Evolutionary conservation across 2,113 vertebrate species (phyloP).

Genomic region (Varanus salvator): DNA sequence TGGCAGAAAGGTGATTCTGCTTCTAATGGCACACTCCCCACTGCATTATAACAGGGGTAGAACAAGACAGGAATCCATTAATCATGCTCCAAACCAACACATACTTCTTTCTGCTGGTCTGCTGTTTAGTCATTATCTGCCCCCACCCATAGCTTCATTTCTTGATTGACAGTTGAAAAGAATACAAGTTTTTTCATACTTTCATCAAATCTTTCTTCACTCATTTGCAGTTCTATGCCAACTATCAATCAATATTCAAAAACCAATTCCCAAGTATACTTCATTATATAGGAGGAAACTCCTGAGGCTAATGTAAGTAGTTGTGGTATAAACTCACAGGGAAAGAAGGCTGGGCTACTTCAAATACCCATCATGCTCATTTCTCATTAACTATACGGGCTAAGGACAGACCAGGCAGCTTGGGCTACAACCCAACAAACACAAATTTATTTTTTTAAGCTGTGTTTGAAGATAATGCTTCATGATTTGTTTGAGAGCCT

Average conservation of each 20-base stretch:
- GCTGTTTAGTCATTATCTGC: conserved; percentile 12
- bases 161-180: background rate
- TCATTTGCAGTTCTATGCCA: conserved; percentile 1
- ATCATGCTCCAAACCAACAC: conserved; percentile 30
- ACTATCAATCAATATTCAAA: conserved; percentile 11
- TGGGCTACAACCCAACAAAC: background rate
- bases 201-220: conserved; percentile 15
- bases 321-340: background rate
- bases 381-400: conserved; percentile 9
- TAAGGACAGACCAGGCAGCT: background rate
- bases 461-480: background rate
- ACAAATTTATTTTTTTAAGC: background rate
- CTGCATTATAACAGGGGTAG: conserved; percentile 43
- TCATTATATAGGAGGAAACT: background rate
- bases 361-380: background rate
- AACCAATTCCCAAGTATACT: rapidly evolving
- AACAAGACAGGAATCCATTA: conserved; percentile 41
- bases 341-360: background rate
- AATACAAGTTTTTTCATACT: background rate
- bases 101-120: conserved; percentile 18
- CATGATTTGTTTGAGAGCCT: conserved; percentile 2
- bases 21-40: conserved; percentile 42
- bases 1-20: conserved; percentile 32
- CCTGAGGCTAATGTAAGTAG: background rate
- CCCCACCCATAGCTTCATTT: background rate